Evolutionary conservation across 2,888 invertebrate genomes (phyloP).

Genomic region (Argyra leucocephala): DNA sequence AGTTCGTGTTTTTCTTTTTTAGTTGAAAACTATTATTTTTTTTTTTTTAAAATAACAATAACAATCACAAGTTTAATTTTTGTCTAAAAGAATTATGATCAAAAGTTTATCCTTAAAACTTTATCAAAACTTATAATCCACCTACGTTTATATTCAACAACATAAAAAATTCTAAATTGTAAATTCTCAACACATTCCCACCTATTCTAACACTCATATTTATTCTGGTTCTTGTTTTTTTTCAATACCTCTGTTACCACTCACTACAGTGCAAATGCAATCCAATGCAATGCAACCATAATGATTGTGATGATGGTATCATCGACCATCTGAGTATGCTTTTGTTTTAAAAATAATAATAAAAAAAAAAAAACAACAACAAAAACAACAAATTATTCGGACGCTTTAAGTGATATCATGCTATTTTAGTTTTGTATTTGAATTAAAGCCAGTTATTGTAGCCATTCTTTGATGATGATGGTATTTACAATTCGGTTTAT

Average conservation of each 20-base stretch:
- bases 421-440: not conserved
- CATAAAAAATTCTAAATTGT: not conserved
- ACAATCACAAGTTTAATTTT: not conserved
- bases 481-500: not conserved
- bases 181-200: not conserved
- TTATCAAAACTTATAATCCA: not conserved
- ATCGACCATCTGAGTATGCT: not conserved
- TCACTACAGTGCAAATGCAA: no score
- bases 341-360: not conserved
- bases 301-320: constrained; percentile 4
- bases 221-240: not conserved
- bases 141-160: not conserved
- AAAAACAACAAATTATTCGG: not conserved
- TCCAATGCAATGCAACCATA: no score
- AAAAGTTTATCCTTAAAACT: not conserved
- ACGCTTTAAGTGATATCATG: not conserved
- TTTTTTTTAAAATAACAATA: no score
- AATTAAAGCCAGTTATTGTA: not conserved
- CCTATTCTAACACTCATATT: not conserved
- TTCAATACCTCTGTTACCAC: no score
- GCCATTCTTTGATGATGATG: not conserved
- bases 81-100: constrained; percentile 1
- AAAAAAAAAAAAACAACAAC: not conserved
- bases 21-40: no score
- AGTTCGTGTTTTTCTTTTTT: no score